Conservation (phyloP, 2,113 vertebrate species). For the Hippocampus mohnikei region DNA sequence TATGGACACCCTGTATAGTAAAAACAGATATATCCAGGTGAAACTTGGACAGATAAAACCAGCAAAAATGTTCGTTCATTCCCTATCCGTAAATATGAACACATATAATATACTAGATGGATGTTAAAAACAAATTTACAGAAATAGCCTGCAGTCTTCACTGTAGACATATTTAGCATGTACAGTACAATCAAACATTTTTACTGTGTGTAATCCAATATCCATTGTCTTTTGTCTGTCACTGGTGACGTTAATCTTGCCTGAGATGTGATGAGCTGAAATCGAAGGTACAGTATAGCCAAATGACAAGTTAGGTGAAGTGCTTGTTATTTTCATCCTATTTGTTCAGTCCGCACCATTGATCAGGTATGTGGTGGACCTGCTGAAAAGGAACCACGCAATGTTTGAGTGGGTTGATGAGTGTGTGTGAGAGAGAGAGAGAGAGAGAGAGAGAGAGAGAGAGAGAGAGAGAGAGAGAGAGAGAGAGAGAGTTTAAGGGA, state of each 20-base stretch:
- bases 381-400: conserved; percentile 35
- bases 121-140: not conserved
- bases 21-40: not conserved
- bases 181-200: too few relatives aligned
- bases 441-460: not conserved
- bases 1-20: not conserved
- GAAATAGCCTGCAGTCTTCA: too few relatives aligned
- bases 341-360: conserved; percentile 44
- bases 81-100: not conserved
- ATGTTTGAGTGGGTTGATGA: conserved; percentile 1
- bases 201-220: too few relatives aligned
- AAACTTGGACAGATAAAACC: not conserved
- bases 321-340: conserved; percentile 42
- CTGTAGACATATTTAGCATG: too few relatives aligned
- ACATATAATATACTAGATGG: not conserved
- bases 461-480: not conserved
- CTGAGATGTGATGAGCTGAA: not conserved
- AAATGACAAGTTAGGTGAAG: conserved; percentile 41
- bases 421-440: not conserved
- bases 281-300: conserved; percentile 2
- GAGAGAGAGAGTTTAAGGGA: not conserved
- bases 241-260: too few relatives aligned
- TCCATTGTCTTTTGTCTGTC: too few relatives aligned
- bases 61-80: not conserved
- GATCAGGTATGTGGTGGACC: conserved; percentile 16